These are phyloP conservation scores for Stylophora pistillata DNA, from an alignment of 64 coral and sea anemone species.

Conservation along the genomic window DNA sequence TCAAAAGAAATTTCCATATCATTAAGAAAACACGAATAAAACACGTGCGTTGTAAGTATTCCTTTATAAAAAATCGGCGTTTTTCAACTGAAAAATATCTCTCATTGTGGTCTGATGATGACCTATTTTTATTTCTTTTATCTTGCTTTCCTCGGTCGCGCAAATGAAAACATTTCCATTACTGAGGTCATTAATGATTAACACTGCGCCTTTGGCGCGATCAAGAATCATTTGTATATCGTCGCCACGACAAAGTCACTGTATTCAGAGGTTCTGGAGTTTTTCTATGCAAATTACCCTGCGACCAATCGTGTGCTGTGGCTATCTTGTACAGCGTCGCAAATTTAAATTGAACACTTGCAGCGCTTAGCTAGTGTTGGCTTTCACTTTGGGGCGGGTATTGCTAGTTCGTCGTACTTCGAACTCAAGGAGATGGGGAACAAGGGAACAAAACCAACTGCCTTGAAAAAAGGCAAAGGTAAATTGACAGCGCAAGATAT, in stretches of 20 bases:
- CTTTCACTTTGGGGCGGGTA: background rate
- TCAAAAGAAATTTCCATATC: background rate
- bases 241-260: conserved; percentile 3
- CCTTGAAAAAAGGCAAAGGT: conserved; percentile 46
- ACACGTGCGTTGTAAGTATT: background rate
- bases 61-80: background rate
- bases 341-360: conserved; percentile 39
- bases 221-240: conserved; percentile 8
- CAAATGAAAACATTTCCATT: conserved; percentile 20
- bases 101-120: background rate
- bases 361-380: background rate
- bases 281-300: conserved; percentile 42
- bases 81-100: background rate
- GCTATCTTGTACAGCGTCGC: background rate
- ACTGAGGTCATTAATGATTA: conserved; percentile 26
- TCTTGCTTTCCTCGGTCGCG: background rate
- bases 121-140: background rate
- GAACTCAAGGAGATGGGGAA: conserved; percentile 31
- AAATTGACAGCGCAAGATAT: conserved; percentile 74
- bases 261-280: conserved; percentile 2
- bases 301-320: conserved; percentile 29
- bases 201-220: background rate
- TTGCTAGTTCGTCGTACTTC: background rate
- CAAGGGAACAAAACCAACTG: background rate
- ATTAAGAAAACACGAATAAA: background rate